Evolutionary conservation across 2,113 vertebrate species (phyloP).

Genomic region (Hyaena hyaena): DNA sequence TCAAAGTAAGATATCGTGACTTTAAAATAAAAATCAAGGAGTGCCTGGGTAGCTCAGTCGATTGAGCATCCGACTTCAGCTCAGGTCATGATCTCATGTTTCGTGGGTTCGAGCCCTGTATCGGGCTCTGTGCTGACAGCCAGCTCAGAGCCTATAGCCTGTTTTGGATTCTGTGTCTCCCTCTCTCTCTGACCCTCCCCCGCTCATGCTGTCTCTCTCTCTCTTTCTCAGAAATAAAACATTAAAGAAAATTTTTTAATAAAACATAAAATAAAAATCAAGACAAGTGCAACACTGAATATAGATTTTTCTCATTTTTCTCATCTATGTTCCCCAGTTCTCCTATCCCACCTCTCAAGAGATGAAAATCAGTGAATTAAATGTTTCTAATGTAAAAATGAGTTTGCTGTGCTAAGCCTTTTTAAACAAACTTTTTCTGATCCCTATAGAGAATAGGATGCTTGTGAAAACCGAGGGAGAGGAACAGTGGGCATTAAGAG

Average conservation of each 20-base stretch:
- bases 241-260: too few species aligned
- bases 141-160: too few species aligned
- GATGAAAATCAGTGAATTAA: neutral
- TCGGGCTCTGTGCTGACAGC: too few species aligned
- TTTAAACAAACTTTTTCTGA: neutral
- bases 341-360: neutral
- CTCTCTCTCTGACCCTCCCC: too few species aligned
- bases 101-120: too few species aligned
- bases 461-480: neutral
- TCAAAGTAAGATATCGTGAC: slow-evolving; percentile 4
- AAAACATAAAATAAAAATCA: slow-evolving; percentile 7
- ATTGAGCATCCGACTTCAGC: too few species aligned
- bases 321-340: neutral
- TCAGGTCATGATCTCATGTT: too few species aligned
- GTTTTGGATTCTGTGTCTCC: too few species aligned
- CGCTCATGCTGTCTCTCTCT: too few species aligned
- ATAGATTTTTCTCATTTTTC: neutral
- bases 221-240: too few species aligned
- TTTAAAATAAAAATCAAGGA: slow-evolving; percentile 28
- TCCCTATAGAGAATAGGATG: neutral
- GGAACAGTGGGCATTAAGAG: neutral
- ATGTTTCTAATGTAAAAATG: neutral
- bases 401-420: neutral
- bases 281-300: neutral
- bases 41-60: too few species aligned